A percentile compares a stretch with the other conserved stretches of the same genome.
Evolutionary conservation across 2,888 invertebrate genomes (phyloP).

Genomic region (Subacronicta megacephala): DNA sequence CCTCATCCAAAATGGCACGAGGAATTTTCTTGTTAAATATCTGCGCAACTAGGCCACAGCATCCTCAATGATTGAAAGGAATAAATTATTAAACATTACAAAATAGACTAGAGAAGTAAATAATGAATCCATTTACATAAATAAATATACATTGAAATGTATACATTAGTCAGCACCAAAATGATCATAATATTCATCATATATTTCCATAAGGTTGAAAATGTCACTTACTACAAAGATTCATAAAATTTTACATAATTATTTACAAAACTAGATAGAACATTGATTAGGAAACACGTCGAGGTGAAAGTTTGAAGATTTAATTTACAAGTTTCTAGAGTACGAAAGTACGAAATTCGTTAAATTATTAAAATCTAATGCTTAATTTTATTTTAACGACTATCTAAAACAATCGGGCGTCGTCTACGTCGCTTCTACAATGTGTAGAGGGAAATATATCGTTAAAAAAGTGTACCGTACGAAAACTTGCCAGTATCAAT

Average conservation of each 20-base stretch:
- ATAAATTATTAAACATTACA: constrained; percentile 38
- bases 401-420: constrained; percentile 20
- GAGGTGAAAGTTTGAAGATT: constrained; percentile 29
- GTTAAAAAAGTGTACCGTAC: constrained; percentile 8
- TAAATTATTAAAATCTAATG: constrained; percentile 22
- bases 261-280: constrained; percentile 50
- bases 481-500: constrained; percentile 11
- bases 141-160: constrained; percentile 48
- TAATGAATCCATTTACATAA: constrained; percentile 43
- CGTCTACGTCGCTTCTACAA: constrained; percentile 14
- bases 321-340: constrained; percentile 24
- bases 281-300: constrained; percentile 39
- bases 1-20: constrained; percentile 18
- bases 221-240: constrained; percentile 48
- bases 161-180: constrained; percentile 58
- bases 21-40: constrained; percentile 14
- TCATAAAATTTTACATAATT: constrained; percentile 38
- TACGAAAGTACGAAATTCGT: constrained; percentile 38
- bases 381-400: constrained; percentile 45
- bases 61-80: constrained; percentile 27
- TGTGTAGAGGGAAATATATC: constrained; percentile 8
- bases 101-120: constrained; percentile 50
- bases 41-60: constrained; percentile 16
- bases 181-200: constrained; percentile 50
- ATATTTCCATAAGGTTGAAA: constrained; percentile 50